These are phyloP conservation scores for Achatina immaculata DNA, from an alignment of 1,140 invertebrate species.

Conservation along the genomic window DNA sequence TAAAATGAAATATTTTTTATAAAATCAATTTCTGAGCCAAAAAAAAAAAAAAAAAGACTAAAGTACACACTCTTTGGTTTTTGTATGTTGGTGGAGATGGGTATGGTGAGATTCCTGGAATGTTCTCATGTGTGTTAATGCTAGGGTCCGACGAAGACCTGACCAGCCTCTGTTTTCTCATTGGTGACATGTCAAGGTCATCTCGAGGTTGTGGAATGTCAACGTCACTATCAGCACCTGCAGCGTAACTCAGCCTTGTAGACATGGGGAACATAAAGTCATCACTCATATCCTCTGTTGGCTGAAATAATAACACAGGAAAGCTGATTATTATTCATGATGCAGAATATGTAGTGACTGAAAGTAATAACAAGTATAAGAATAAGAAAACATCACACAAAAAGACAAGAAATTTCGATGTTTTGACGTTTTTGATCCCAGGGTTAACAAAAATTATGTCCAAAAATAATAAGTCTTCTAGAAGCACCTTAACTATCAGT, in stretches of 20 bases:
- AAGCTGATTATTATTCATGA: background rate
- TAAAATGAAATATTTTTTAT: no score
- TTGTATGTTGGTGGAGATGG: conserved; percentile 74
- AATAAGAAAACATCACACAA: conserved; percentile 4
- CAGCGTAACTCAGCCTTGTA: conserved; percentile 93
- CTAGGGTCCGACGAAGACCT: conserved; percentile 75
- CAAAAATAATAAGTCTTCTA: no score
- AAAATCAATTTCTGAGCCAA: no score
- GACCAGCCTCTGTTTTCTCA: conserved; percentile 57
- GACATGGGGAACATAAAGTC: conserved; percentile 99
- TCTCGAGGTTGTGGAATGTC: conserved; percentile 60
- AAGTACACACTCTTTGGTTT: conserved; percentile 40
- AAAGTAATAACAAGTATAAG: background rate
- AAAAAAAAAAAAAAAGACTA: no score
- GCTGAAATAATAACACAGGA: conserved; percentile 59
- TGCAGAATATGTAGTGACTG: background rate
- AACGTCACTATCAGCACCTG: conserved; percentile 91
- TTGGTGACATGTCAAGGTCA: conserved; percentile 56
- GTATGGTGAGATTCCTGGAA: conserved; percentile 80
- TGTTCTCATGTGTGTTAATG: conserved; percentile 78
- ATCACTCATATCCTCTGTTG: conserved; percentile 74
- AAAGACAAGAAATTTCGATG: no score
- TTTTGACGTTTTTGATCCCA: no score
- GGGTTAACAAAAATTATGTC: no score
- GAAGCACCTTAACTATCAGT: no score